These are phyloP conservation scores for Drosophila melanosoma DNA, from an alignment of 2,888 invertebrate species.

Conservation along the genomic window DNA sequence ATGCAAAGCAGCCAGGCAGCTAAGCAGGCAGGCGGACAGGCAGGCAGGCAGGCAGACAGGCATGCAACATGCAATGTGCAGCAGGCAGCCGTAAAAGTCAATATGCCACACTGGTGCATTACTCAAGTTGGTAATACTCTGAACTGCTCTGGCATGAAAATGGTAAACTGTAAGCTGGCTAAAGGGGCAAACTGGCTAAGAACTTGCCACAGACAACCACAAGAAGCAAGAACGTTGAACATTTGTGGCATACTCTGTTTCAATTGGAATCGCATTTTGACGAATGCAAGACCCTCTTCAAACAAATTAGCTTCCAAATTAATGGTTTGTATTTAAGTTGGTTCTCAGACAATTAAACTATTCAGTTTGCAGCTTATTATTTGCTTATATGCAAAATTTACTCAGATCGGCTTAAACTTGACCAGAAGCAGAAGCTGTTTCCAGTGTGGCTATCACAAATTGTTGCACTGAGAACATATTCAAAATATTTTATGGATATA, in stretches of 20 bases:
- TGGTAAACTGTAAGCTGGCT: conserved; percentile 32
- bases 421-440: background rate
- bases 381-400: no score
- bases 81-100: conserved; percentile 56
- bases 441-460: background rate
- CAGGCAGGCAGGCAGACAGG: conserved; percentile 7
- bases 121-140: conserved; percentile 69
- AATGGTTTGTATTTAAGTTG: background rate
- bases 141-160: conserved; percentile 43
- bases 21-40: background rate
- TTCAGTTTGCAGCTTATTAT: background rate
- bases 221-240: background rate
- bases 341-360: no score
- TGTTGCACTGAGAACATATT: background rate
- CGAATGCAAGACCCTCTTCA: no score
- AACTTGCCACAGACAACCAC: conserved; percentile 25
- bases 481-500: background rate
- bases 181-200: conserved; percentile 18
- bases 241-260: background rate
- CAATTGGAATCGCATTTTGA: background rate
- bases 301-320: background rate
- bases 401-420: background rate
- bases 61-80: conserved; percentile 16
- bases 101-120: conserved; percentile 68
- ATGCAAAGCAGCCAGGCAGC: conserved; percentile 21